These are phyloP conservation scores for Sebastes iracundus DNA, from an alignment of 2,797 vertebrate genomes.

Conservation along the genomic window DNA sequence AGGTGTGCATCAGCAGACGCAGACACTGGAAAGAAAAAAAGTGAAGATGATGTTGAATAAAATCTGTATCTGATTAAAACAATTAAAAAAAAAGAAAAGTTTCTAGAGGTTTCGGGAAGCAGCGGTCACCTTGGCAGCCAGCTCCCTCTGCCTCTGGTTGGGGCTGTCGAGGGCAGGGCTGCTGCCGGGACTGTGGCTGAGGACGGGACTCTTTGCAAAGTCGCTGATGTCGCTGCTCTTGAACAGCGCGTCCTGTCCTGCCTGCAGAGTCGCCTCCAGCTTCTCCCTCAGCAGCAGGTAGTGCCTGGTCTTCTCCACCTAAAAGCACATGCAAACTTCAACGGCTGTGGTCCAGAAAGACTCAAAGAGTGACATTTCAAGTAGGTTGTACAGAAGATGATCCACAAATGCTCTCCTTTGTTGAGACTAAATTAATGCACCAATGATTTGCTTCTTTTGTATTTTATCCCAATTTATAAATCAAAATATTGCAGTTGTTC, in stretches of 20 bases:
- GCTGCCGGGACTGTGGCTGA: slow-evolving; percentile 79
- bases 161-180: slow-evolving; percentile 83
- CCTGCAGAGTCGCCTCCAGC: slow-evolving; percentile 90
- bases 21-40: slow-evolving; percentile 86
- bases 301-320: slow-evolving; percentile 98
- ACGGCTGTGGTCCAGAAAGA: neutral
- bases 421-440: neutral
- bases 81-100: neutral
- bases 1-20: slow-evolving; percentile 97
- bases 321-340: neutral
- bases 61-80: neutral
- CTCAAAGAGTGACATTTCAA: neutral
- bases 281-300: slow-evolving; percentile 97
- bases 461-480: neutral
- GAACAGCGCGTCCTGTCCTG: slow-evolving; percentile 87
- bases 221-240: slow-evolving; percentile 87
- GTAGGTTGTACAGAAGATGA: neutral
- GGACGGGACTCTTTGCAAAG: slow-evolving; percentile 84
- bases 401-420: neutral
- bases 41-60: neutral
- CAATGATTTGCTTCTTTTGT: neutral
- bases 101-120: neutral
- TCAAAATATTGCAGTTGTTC: neutral
- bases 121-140: slow-evolving; percentile 93
- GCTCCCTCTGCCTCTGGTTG: slow-evolving; percentile 94